phyloP scores from a whole-genome alignment of 2,113 vertebrate genomes.

The Haplochromis vanheusdeni region DNA sequence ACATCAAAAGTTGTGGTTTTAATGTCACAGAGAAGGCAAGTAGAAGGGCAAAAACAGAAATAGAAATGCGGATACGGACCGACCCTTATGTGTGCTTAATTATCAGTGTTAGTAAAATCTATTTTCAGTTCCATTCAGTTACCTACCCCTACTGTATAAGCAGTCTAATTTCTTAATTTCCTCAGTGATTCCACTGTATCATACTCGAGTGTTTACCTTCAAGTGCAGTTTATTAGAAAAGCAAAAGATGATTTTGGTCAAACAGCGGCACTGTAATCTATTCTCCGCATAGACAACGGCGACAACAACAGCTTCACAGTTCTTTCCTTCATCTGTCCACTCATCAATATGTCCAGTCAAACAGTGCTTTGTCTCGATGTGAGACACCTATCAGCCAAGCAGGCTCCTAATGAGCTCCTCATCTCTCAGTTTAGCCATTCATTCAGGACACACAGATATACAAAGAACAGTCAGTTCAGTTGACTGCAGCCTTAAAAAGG shows the following conservation, averaged over 20 bases:
- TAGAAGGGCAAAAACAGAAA: not conserved
- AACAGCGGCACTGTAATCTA: not conserved
- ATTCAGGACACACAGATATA: not conserved
- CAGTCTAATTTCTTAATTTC: not conserved
- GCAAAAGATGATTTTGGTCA: not conserved
- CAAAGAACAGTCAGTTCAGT: not conserved
- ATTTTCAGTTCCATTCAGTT: not conserved
- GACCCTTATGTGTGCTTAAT: not conserved
- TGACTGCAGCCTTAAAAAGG: not conserved
- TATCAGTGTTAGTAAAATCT: not conserved
- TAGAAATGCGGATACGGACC: not conserved
- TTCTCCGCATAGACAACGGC: not conserved
- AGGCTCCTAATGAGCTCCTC: conserved; percentile 43
- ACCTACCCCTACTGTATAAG: not conserved
- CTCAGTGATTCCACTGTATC: not conserved
- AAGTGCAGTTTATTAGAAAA: not conserved
- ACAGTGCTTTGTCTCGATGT: conserved; percentile 33
- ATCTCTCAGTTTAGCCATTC: not conserved
- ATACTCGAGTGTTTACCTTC: not conserved
- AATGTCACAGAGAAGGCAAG: not conserved
- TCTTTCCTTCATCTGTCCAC: not conserved
- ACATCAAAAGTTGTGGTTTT: not conserved
- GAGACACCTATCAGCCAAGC: conserved; percentile 6
- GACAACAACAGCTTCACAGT: not conserved
- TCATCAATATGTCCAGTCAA: conserved; percentile 32